These are phyloP conservation scores for Stigmatopora argus DNA, from an alignment of 2,113 vertebrate genomes.

Conservation along the genomic window DNA sequence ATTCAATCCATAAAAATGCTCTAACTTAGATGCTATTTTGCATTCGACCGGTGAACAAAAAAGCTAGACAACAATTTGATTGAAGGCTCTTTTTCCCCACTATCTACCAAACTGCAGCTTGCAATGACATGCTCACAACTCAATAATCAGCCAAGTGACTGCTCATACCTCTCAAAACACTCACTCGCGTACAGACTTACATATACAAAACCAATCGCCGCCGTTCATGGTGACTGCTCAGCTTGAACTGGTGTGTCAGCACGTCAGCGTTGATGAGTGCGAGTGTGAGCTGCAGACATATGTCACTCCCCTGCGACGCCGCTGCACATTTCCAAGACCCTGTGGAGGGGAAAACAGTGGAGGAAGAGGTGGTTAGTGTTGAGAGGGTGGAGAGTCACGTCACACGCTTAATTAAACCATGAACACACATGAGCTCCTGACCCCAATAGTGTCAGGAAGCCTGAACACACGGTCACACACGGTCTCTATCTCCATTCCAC, in stretches of 20 bases:
- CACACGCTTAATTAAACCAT: conserved; percentile 63
- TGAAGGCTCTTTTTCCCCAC: too few species aligned
- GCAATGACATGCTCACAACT: too few species aligned
- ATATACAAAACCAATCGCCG: not conserved
- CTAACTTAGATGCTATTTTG: too few species aligned
- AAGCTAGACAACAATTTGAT: too few species aligned
- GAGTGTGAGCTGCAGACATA: conserved; percentile 26
- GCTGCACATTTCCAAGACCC: conserved; percentile 48
- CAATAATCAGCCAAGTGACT: too few species aligned
- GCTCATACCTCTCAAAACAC: too few species aligned
- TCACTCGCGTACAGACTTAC: not conserved
- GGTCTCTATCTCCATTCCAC: conserved; percentile 1
- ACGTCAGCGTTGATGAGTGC: conserved; percentile 35
- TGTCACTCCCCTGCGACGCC: conserved; percentile 46
- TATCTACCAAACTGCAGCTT: too few species aligned
- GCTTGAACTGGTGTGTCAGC: conserved; percentile 50
- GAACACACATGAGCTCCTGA: conserved; percentile 54
- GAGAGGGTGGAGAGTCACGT: conserved; percentile 32
- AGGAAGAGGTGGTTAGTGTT: not conserved
- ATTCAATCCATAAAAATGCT: too few species aligned
- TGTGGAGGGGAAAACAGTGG: not conserved
- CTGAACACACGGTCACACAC: conserved; percentile 19
- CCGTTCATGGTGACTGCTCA: conserved; percentile 47
- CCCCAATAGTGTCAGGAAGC: conserved; percentile 54
- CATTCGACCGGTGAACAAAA: too few species aligned